phyloP scores from a whole-genome alignment of 2,888 invertebrate species.

The Meiosimyza platycephala region DNA sequence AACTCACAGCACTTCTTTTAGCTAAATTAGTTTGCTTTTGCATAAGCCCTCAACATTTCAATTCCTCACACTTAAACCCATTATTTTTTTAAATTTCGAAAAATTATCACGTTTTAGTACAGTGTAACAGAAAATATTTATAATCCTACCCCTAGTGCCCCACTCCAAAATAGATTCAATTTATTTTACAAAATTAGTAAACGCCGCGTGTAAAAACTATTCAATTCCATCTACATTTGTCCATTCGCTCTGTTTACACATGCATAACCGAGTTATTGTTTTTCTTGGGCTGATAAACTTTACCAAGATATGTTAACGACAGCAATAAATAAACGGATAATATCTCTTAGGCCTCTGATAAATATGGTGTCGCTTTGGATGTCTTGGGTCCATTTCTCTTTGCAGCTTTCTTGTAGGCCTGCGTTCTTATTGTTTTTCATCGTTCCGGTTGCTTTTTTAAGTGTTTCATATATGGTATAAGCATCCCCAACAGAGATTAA shows the following conservation, averaged over 20 bases:
- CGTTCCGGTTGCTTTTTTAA: slow-evolving; percentile 20
- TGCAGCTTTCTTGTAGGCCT: slow-evolving; percentile 1
- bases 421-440: background rate
- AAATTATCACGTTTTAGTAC: slow-evolving; percentile 55
- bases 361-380: slow-evolving; percentile 39
- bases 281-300: slow-evolving; percentile 51
- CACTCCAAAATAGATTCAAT: no score
- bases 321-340: slow-evolving; percentile 65
- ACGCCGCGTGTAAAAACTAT: slow-evolving; percentile 63
- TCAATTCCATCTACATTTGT: slow-evolving; percentile 47
- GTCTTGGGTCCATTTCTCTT: slow-evolving; percentile 30
- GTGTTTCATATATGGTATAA: slow-evolving; percentile 48
- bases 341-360: slow-evolving; percentile 55
- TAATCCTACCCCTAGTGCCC: background rate
- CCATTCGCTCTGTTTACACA: slow-evolving; percentile 12
- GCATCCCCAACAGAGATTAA: slow-evolving; percentile 61
- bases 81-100: background rate
- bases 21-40: no score
- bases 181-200: slow-evolving; percentile 51
- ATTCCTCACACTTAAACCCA: no score
- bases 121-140: background rate
- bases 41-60: no score
- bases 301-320: slow-evolving; percentile 64
- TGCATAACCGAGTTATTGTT: slow-evolving; percentile 33
- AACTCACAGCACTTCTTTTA: no score